phyloP scores from a whole-genome alignment of 1,140 invertebrate species.

The Pygmarrhopalites habei region DNA sequence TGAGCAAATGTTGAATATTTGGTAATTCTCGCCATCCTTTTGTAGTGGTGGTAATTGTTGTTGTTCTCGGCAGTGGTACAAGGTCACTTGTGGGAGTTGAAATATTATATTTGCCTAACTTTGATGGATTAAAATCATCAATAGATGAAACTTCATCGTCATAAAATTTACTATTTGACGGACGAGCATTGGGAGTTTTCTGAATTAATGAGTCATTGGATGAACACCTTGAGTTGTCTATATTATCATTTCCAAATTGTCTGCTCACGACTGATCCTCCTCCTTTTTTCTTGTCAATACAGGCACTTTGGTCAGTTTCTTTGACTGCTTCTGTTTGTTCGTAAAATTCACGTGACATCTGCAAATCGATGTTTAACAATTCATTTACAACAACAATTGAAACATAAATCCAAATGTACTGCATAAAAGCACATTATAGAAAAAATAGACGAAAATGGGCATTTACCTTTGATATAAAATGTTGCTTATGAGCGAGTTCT shows the following conservation, averaged over 20 bases:
- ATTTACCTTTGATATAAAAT: slow-evolving; percentile 20
- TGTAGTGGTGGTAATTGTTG: not conserved
- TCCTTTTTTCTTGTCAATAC: too few species aligned
- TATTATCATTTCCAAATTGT: not conserved
- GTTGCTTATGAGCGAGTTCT: slow-evolving; percentile 26
- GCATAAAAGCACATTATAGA: too few species aligned
- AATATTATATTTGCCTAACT: not conserved
- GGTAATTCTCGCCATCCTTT: slow-evolving; percentile 8
- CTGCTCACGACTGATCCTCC: too few species aligned
- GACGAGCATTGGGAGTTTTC: too few species aligned
- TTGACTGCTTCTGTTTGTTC: too few species aligned
- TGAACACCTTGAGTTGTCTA: not conserved
- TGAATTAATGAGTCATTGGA: not conserved
- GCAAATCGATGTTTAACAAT: too few species aligned
- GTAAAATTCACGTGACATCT: too few species aligned
- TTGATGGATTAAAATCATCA: not conserved
- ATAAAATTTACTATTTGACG: too few species aligned
- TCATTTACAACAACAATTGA: too few species aligned
- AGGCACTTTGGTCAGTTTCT: too few species aligned
- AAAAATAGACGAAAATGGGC: too few species aligned
- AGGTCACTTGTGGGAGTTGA: slow-evolving; percentile 7
- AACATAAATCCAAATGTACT: too few species aligned
- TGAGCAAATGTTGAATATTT: not conserved
- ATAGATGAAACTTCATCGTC: not conserved
- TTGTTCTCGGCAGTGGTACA: not conserved